Conservation (phyloP, 2,888 invertebrate genomes). For the Hypselothyrea guttata region DNA sequence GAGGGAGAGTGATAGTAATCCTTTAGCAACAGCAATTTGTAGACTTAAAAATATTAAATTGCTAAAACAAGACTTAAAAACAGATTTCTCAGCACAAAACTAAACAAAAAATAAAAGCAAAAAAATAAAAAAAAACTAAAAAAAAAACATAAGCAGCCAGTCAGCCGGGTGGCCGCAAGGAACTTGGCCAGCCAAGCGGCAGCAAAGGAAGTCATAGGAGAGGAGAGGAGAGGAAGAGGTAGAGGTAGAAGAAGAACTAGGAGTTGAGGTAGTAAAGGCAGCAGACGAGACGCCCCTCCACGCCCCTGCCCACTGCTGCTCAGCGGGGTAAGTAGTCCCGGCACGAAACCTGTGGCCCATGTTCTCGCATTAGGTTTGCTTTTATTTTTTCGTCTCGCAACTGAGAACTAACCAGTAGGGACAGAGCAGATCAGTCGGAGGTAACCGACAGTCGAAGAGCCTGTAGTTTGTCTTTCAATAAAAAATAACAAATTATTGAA, state of each 20-base stretch:
- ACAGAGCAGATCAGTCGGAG: too few relatives aligned
- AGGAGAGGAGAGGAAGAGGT: not conserved
- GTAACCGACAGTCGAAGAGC: too few relatives aligned
- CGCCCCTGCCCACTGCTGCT: not conserved
- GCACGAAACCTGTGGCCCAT: conserved; percentile 54
- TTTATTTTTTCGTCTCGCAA: conserved; percentile 3
- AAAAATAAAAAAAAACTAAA: conserved; percentile 17
- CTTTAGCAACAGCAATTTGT: conserved; percentile 69
- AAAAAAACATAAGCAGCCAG: conserved; percentile 15
- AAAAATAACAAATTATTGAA: too few relatives aligned
- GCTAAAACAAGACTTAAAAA: conserved; percentile 74
- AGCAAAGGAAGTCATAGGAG: not conserved
- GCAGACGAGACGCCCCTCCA: too few relatives aligned
- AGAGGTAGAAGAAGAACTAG: too few relatives aligned
- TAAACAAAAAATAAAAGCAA: conserved; percentile 14
- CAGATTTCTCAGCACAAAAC: conserved; percentile 67
- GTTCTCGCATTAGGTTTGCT: conserved; percentile 48
- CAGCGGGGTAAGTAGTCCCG: conserved; percentile 27
- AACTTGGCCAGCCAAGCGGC: conserved; percentile 17
- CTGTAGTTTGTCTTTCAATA: too few relatives aligned
- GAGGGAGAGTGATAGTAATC: conserved; percentile 47
- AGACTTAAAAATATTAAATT: conserved; percentile 74
- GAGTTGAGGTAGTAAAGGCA: too few relatives aligned
- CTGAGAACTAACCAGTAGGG: conserved; percentile 2
- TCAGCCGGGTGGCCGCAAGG: conserved; percentile 38